Conservation (phyloP, 1,140 invertebrate species). For the Drosophila lacertosa region DNA sequence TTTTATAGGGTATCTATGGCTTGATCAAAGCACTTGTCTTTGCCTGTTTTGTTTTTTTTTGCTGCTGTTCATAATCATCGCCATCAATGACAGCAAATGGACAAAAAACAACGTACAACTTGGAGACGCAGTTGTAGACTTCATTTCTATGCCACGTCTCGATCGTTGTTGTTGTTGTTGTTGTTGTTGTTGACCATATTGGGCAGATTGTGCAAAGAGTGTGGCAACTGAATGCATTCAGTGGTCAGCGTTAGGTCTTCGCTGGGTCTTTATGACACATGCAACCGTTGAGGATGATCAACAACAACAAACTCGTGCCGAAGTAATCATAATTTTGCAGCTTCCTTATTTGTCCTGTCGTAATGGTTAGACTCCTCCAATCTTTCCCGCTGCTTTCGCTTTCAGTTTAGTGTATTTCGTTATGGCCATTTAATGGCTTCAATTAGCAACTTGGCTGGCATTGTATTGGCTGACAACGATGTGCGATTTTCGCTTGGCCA, state of each 20-base stretch:
- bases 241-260: constrained; percentile 39
- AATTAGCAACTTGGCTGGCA: constrained; percentile 67
- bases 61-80: constrained; percentile 10
- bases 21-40: neutral
- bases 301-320: constrained; percentile 30
- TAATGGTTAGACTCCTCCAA: constrained; percentile 41
- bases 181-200: constrained; percentile 51
- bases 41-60: constrained; percentile 1
- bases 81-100: constrained; percentile 11
- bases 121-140: constrained; percentile 2
- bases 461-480: constrained; percentile 74
- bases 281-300: constrained; percentile 42
- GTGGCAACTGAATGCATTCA: constrained; percentile 55
- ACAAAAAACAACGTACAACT: constrained; percentile 15
- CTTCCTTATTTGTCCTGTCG: constrained; percentile 65
- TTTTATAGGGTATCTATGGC: constrained; percentile 17
- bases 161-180: constrained; percentile 17
- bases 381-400: constrained; percentile 50
- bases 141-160: constrained; percentile 45
- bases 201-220: constrained; percentile 40
- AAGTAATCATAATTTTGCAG: constrained; percentile 74
- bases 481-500: constrained; percentile 58
- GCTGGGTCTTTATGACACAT: constrained; percentile 19
- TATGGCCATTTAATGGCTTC: constrained; percentile 72
- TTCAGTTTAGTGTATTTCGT: constrained; percentile 36